These are phyloP conservation scores for Bedellia somnulentella DNA, from an alignment of 2,888 invertebrate genomes.

Conservation along the genomic window DNA sequence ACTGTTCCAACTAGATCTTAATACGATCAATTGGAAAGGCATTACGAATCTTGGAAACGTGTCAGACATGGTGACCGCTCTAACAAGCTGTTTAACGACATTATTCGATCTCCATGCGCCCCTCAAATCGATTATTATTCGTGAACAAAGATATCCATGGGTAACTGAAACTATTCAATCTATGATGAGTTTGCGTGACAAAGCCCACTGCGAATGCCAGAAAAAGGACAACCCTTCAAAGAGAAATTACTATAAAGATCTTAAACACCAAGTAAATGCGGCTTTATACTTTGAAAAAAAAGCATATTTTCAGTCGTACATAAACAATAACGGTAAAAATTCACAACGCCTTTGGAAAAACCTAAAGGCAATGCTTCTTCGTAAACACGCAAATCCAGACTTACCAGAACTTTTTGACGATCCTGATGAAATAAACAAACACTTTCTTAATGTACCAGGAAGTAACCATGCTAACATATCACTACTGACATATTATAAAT, in stretches of 20 bases:
- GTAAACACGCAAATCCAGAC: neutral
- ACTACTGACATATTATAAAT: neutral
- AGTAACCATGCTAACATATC: neutral
- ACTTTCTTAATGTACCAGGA: constrained; percentile 1
- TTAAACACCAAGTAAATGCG: neutral
- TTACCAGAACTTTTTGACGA: neutral
- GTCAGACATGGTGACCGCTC: neutral
- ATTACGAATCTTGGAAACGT: neutral
- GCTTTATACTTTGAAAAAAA: neutral
- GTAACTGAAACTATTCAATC: too few species aligned
- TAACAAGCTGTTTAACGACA: neutral
- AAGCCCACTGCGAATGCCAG: neutral
- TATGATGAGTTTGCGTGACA: neutral
- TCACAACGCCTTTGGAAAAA: too few species aligned
- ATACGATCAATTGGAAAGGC: neutral
- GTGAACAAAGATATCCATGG: neutral
- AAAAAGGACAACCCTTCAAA: neutral
- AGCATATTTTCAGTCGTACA: neutral
- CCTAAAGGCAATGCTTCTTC: too few species aligned
- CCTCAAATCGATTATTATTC: neutral
- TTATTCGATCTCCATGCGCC: constrained; percentile 2
- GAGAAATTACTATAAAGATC: neutral
- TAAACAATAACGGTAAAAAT: neutral
- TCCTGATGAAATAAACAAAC: neutral
- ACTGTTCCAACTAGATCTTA: neutral